Base-by-base conservation (phyloP, 2,888 invertebrate species). In the Parnassius orleans region DNA sequence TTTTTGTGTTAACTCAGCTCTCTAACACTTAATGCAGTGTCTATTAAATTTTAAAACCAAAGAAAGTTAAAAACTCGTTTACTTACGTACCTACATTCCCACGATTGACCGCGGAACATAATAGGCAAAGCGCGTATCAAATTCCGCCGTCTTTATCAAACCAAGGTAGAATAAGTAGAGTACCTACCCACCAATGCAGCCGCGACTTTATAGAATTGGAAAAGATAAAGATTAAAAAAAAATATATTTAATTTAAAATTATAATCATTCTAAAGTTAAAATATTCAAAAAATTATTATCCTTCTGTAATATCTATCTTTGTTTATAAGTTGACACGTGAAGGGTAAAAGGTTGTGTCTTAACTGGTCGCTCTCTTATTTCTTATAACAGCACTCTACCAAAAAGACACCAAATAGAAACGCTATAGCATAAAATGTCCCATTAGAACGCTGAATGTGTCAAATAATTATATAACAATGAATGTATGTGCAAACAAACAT, bases 161-260 rank as follows among this genome's bases (percentile, higher is more conserved):
- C 58, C 46, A 33, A 33, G 33, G 33, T 33, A 33, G 5, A 24
- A 3, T 24, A 24, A 24, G 24, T 24, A 24, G 19, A 48, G 62
- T 42, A 44, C 33, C 33, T 42, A 44, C 33, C 33, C 5, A 33
- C 57, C 52, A 48, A 50, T 41, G 46, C 46, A 61, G 64, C 63
- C 60, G 62, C 60, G 42, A 58, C 24, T 64, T 53, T 55, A 56
- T 63, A 55, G 58, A 59, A 53, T 53, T 60, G 68, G 71, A 76
- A 76, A 72, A 71, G 75, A 77, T 71, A 57, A 61, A 66, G 19
- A 19, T 19, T 2, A 19, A 19, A 19, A 19, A 19, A 2, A 19
- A 2, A 15, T 19, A 19, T 33, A 33, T 33, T 33, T 5, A 7
- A 33, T 7, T 33, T 33, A 33, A 33, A 33, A 33, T 7, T 33